These are phyloP conservation scores for Mormyrops boulengeri DNA, from an alignment of 2,797 vertebrate species.

Conservation along the genomic window DNA sequence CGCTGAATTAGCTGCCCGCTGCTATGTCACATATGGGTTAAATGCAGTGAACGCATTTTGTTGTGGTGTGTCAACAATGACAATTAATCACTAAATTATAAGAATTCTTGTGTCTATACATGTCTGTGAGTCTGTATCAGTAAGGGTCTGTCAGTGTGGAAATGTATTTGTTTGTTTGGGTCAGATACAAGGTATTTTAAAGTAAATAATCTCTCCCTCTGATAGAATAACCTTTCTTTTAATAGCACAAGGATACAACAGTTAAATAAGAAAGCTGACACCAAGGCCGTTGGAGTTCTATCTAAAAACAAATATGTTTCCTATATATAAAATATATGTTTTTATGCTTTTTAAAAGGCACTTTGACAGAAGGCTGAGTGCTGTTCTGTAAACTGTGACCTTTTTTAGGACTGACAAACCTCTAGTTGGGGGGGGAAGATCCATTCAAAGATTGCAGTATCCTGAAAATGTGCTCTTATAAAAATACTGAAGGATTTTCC, in stretches of 20 bases:
- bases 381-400: background rate
- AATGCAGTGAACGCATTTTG: no score
- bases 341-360: background rate
- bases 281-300: background rate
- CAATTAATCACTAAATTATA: no score
- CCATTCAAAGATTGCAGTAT: slow-evolving; percentile 4
- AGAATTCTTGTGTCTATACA: background rate
- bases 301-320: background rate
- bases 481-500: background rate
- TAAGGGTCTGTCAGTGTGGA: background rate
- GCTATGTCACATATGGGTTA: no score
- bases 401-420: background rate
- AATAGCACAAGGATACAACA: background rate
- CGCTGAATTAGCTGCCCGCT: no score
- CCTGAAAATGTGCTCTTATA: background rate
- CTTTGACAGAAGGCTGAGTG: background rate
- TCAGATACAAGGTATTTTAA: background rate
- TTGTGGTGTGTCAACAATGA: no score
- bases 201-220: background rate
- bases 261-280: background rate
- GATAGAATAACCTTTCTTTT: background rate
- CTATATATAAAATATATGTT: background rate
- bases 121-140: background rate
- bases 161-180: background rate
- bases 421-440: background rate